Percentiles rank a stretch among this genome's conserved stretches.
Evolutionary conservation across 2,888 invertebrate genomes (phyloP).

Genomic region (Patella pellucida): DNA sequence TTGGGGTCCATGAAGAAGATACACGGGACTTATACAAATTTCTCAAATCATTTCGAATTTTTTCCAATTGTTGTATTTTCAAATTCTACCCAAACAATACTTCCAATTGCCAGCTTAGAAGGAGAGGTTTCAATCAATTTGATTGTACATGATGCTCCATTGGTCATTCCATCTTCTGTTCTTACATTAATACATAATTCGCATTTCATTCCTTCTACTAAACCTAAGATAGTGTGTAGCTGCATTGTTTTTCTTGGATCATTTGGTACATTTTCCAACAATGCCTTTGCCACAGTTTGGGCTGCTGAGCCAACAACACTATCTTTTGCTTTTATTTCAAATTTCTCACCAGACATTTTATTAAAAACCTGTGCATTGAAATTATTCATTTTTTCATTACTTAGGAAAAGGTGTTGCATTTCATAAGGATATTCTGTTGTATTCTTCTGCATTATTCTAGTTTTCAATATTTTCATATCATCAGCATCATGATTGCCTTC

Average conservation of each 20-base stretch:
- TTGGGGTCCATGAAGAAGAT: neutral
- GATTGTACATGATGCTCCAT: conserved; percentile 38
- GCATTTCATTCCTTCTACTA: conserved; percentile 27
- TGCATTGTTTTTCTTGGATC: conserved; percentile 22
- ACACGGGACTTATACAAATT: too few species aligned
- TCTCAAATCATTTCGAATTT: neutral
- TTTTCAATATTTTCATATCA: conserved; percentile 34
- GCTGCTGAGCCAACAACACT: conserved; percentile 24
- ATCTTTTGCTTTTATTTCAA: conserved; percentile 29
- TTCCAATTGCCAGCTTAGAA: neutral
- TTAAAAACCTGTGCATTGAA: conserved; percentile 22
- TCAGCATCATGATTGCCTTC: conserved; percentile 35
- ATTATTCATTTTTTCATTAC: conserved; percentile 32
- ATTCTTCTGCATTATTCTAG: conserved; percentile 11
- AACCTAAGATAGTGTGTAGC: conserved; percentile 23
- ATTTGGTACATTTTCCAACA: conserved; percentile 16
- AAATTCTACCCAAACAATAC: conserved; percentile 10
- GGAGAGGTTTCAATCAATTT: conserved; percentile 20
- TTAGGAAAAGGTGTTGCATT: conserved; percentile 32
- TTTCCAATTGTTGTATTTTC: neutral
- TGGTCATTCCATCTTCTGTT: conserved; percentile 39
- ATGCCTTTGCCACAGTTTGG: conserved; percentile 19
- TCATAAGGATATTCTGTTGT: conserved; percentile 25
- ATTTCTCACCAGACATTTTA: conserved; percentile 13
- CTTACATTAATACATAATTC: conserved; percentile 35